A percentile compares a stretch with the other conserved stretches of the same genome.
Conservation (phyloP, 2,797 vertebrate species). For the Falco columbarius region DNA sequence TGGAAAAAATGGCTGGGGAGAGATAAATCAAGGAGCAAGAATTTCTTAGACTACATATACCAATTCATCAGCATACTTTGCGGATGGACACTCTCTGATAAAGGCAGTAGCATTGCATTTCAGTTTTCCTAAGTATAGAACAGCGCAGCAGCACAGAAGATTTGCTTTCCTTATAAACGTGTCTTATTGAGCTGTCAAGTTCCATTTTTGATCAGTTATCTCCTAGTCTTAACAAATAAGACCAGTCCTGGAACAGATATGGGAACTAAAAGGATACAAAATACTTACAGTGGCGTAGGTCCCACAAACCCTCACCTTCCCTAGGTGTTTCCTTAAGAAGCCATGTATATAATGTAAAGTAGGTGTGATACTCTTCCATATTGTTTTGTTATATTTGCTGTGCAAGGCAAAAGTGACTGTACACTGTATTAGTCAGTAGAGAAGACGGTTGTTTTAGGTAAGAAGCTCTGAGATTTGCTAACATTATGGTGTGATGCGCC, state of each 20-base stretch:
- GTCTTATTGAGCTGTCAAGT: background rate
- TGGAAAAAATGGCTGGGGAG: background rate
- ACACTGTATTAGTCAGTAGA: background rate
- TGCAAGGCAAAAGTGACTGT: background rate
- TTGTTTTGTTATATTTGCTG: background rate
- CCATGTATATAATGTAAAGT: accelerated
- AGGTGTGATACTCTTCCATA: background rate
- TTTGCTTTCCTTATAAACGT: background rate
- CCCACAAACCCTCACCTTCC: background rate
- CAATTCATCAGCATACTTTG: background rate
- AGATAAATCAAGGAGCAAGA: background rate
- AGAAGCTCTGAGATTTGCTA: background rate
- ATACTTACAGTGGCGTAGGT: background rate
- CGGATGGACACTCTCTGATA: background rate
- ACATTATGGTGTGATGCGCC: background rate
- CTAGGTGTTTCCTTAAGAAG: background rate
- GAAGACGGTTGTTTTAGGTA: background rate
- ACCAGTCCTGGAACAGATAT: background rate
- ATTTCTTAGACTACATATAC: background rate
- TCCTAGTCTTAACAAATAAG: background rate
- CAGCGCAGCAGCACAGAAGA: background rate
- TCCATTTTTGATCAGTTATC: background rate
- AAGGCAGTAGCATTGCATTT: background rate
- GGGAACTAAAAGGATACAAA: background rate
- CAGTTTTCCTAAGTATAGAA: background rate